A percentile compares a stretch with the other conserved stretches of the same genome.
Conservation (phyloP, 2,888 invertebrate species). For the Lepidocyrtinus sp. region DNA sequence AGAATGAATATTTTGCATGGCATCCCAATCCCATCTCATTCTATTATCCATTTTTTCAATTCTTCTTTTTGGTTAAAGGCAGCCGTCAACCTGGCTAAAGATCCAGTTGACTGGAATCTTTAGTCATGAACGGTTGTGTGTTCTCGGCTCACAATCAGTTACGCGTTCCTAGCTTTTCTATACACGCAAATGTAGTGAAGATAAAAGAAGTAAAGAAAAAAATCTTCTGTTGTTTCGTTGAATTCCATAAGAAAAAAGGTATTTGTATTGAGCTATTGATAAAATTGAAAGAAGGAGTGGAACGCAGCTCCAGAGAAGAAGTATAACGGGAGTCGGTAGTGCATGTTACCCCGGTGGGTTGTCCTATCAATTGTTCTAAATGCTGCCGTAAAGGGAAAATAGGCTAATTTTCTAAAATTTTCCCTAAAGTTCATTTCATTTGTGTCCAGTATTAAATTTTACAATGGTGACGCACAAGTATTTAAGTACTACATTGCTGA, state of each 20-base stretch:
- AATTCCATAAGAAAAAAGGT: not conserved
- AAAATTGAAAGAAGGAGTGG: not conserved
- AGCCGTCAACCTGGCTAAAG: constrained; percentile 44
- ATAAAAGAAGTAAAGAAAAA: not conserved
- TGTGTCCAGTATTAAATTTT: not conserved
- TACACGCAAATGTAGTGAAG: not conserved
- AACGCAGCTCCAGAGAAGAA: not conserved
- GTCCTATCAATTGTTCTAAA: not conserved
- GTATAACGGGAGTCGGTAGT: not conserved
- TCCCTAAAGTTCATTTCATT: not conserved
- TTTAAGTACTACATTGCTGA: constrained; percentile 52
- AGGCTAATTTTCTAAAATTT: not conserved
- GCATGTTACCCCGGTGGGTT: constrained; percentile 25
- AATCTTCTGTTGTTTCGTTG: not conserved
- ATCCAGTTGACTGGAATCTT: constrained; percentile 56
- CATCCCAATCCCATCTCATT: not conserved
- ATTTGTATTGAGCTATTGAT: not conserved
- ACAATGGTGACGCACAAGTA: constrained; percentile 51
- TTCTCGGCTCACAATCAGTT: constrained; percentile 7
- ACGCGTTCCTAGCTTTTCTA: not conserved
- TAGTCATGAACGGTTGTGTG: constrained; percentile 42
- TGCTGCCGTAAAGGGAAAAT: not conserved
- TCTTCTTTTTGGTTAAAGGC: constrained; percentile 38
- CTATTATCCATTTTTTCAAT: not conserved
- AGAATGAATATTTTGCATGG: not conserved